Evolutionary conservation across 2,113 vertebrate species (phyloP).

Genomic region (Prionailurus viverrinus): DNA sequence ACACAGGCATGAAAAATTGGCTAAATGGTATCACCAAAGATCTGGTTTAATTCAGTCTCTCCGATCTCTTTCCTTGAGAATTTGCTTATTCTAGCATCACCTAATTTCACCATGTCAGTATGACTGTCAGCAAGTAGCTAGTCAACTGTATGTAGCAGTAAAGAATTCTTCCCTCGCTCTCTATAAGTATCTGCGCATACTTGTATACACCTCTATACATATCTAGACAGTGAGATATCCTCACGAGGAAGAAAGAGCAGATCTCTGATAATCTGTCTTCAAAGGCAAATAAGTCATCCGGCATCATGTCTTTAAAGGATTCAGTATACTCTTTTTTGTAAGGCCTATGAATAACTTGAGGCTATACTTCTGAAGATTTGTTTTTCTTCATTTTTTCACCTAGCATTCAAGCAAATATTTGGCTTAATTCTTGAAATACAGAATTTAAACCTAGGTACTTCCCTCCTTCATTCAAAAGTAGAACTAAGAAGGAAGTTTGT

Average conservation of each 20-base stretch:
- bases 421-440: background rate
- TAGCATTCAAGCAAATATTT: background rate
- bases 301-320: background rate
- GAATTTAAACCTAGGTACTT: background rate
- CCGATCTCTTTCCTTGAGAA: background rate
- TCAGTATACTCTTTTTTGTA: background rate
- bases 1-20: background rate
- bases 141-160: background rate
- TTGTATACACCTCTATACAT: background rate
- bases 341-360: background rate
- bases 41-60: background rate
- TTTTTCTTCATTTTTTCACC: background rate
- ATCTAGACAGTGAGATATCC: background rate
- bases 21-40: background rate
- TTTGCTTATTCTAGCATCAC: background rate
- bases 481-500: background rate
- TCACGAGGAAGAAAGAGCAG: background rate
- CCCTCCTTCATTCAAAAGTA: background rate
- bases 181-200: background rate
- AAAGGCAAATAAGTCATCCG: background rate
- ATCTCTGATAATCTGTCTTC: background rate
- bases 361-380: background rate
- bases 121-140: background rate
- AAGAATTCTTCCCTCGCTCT: background rate
- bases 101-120: background rate